Evolutionary conservation across 2,113 vertebrate species (phyloP).

Genomic region (Ochotona princeps): DNA sequence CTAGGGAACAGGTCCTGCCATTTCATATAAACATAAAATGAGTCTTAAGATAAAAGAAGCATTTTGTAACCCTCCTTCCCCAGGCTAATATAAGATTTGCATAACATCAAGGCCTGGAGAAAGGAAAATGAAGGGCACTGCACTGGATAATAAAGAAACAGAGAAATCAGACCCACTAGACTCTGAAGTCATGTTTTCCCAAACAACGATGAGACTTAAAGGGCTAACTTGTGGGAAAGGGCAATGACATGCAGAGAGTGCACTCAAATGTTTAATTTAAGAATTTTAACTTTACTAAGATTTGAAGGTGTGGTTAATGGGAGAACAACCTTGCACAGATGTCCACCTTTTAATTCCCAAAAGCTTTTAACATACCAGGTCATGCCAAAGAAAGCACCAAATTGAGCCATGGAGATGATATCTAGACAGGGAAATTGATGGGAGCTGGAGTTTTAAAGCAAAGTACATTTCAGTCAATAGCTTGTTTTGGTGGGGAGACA

Average conservation of each 20-base stretch:
- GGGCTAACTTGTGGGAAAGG: background rate
- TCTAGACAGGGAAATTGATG: background rate
- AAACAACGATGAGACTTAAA: background rate
- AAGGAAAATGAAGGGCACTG: background rate
- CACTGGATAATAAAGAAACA: background rate
- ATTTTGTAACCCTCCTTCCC: no score
- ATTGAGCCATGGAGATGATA: accelerated
- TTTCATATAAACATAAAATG: no score
- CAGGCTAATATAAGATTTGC: no score
- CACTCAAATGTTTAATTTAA: background rate
- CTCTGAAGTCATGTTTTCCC: background rate
- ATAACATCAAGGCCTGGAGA: background rate
- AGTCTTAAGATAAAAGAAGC: no score
- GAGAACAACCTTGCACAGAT: background rate
- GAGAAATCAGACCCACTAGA: background rate
- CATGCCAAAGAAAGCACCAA: background rate
- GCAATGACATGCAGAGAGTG: background rate
- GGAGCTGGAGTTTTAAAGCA: background rate
- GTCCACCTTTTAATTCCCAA: background rate
- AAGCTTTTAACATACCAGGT: background rate
- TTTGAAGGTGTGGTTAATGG: accelerated
- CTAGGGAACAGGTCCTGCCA: background rate
- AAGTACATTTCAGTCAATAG: accelerated
- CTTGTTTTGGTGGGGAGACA: background rate
- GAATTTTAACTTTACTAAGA: background rate